phyloP scores from a whole-genome alignment of 2,797 vertebrate genomes.

The Loris lydekkerianus region DNA sequence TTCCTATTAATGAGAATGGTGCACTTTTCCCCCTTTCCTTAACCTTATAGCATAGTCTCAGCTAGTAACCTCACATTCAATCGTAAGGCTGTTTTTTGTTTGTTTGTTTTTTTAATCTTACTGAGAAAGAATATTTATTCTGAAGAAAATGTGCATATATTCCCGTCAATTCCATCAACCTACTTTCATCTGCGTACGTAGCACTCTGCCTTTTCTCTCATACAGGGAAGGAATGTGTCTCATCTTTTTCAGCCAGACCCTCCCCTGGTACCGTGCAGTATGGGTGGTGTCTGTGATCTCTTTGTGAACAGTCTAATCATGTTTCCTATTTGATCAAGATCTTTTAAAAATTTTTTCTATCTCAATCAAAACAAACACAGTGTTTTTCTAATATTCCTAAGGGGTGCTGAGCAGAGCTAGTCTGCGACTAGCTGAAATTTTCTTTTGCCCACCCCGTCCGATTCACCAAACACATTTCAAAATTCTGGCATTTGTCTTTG shows the following conservation, averaged over 20 bases:
- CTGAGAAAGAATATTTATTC: neutral
- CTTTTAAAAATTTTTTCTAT: neutral
- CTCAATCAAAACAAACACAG: neutral
- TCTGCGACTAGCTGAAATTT: neutral
- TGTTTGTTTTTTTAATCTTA: neutral
- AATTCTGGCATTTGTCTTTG: neutral
- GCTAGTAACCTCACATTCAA: neutral
- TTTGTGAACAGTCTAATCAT: neutral
- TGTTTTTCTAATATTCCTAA: neutral
- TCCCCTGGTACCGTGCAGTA: neutral
- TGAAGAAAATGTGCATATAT: neutral
- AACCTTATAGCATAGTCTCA: neutral
- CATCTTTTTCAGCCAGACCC: neutral
- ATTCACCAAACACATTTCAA: neutral
- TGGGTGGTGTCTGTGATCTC: neutral
- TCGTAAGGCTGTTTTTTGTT: neutral
- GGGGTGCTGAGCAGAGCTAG: accelerated
- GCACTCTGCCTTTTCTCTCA: neutral
- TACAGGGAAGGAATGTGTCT: neutral
- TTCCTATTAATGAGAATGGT: neutral
- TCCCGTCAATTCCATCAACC: neutral
- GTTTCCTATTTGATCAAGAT: neutral
- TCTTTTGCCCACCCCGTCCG: neutral
- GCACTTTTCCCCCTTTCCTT: neutral
- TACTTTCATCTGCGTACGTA: neutral